phyloP scores from a whole-genome alignment of 2,797 vertebrate genomes.

The Scyliorhinus canicula region DNA sequence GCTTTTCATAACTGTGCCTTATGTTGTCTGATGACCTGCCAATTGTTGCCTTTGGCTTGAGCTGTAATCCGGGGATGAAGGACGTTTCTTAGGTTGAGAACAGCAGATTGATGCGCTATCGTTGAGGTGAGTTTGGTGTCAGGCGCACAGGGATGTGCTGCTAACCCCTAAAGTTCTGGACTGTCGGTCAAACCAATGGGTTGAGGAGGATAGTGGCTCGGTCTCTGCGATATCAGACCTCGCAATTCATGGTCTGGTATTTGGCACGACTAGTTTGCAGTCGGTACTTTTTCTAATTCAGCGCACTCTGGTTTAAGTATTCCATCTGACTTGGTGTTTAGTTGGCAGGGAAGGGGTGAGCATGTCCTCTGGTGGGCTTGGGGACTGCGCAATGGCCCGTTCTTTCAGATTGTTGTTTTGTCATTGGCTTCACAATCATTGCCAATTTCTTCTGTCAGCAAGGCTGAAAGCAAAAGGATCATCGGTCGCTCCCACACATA shows the following conservation, averaged over 20 bases:
- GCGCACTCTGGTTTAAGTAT: neutral
- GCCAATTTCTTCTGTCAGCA: neutral
- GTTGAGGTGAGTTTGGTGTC: neutral
- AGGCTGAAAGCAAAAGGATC: neutral
- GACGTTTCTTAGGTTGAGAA: neutral
- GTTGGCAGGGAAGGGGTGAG: neutral
- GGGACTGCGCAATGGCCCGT: neutral
- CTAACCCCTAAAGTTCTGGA: no score
- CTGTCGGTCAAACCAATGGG: neutral
- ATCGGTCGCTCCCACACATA: neutral
- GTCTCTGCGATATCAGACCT: neutral
- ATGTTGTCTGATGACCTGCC: neutral
- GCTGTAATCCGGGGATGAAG: no score
- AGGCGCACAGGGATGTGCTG: neutral
- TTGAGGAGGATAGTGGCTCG: no score
- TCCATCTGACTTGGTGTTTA: neutral
- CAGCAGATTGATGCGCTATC: neutral
- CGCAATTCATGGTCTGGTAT: neutral
- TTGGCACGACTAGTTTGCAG: neutral
- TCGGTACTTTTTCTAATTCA: neutral
- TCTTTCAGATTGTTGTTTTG: neutral
- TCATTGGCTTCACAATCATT: neutral
- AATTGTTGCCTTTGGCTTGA: neutral
- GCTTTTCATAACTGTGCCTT: neutral
- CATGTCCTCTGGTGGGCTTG: neutral